Percentiles rank a stretch among this genome's conserved stretches.
Conservation (phyloP, 2,888 invertebrate species). For the Cryptophagus acutangulus region DNA sequence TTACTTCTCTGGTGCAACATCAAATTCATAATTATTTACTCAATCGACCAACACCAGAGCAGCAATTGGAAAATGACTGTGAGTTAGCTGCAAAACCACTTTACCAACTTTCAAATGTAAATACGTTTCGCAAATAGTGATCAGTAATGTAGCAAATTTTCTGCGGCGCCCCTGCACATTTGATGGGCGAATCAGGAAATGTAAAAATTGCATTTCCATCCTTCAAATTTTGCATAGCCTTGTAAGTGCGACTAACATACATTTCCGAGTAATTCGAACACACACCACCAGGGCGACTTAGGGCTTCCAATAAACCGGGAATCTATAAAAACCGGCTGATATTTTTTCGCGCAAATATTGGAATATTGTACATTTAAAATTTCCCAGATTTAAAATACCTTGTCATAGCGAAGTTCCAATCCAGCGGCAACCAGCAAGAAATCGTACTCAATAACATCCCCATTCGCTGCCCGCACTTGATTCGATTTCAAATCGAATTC, state of each 20-base stretch:
- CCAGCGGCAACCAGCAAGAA: conserved; percentile 82
- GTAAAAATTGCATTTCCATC: conserved; percentile 87
- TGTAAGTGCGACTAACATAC: conserved; percentile 74
- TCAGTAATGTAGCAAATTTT: conserved; percentile 93
- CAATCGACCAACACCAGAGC: too few species aligned
- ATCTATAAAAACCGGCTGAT: conserved; percentile 55
- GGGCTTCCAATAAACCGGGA: conserved; percentile 75
- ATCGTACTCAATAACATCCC: conserved; percentile 74
- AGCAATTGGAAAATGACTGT: too few species aligned
- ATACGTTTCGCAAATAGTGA: conserved; percentile 75
- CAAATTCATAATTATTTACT: too few species aligned
- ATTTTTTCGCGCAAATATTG: too few species aligned
- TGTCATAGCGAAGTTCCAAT: conserved; percentile 69
- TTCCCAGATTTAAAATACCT: conserved; percentile 51
- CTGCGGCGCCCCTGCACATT: conserved; percentile 98
- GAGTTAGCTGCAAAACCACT: too few species aligned
- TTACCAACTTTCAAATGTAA: too few species aligned
- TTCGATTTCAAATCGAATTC: conserved; percentile 69
- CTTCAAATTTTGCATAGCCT: conserved; percentile 62
- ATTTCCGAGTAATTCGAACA: conserved; percentile 83
- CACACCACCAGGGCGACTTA: conserved; percentile 66
- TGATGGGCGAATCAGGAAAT: conserved; percentile 84
- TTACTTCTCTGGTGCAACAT: too few species aligned
- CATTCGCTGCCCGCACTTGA: conserved; percentile 61
- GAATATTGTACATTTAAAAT: neutral